Conservation (phyloP, 2,888 invertebrate genomes). For the Frankliniella fusca region DNA sequence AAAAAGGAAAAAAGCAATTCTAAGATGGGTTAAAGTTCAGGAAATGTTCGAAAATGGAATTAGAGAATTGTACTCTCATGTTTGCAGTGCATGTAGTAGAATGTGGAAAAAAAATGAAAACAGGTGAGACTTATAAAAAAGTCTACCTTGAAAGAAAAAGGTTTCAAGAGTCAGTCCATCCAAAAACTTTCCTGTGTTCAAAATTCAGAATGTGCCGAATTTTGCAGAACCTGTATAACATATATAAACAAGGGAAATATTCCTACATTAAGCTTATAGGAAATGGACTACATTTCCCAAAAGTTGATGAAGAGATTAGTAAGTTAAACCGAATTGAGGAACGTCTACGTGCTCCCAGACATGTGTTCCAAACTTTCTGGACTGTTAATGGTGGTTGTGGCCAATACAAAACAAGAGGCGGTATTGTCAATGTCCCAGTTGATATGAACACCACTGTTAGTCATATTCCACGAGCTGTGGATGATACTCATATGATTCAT, state of each 20-base stretch:
- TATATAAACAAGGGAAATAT: slow-evolving; percentile 33
- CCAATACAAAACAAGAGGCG: slow-evolving; percentile 37
- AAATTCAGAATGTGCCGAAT: slow-evolving; percentile 30
- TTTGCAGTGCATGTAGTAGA: no score
- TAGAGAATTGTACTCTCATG: no score
- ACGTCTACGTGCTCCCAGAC: slow-evolving; percentile 36
- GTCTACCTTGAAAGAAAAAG: neutral
- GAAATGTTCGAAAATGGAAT: no score
- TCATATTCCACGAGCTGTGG: slow-evolving; percentile 32
- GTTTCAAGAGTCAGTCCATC: no score
- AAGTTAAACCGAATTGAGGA: slow-evolving; percentile 35
- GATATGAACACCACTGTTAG: slow-evolving; percentile 36
- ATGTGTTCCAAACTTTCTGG: slow-evolving; percentile 37
- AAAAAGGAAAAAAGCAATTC: no score
- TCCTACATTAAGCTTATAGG: slow-evolving; percentile 34
- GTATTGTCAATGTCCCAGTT: slow-evolving; percentile 37
- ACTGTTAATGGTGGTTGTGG: slow-evolving; percentile 34
- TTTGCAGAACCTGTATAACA: slow-evolving; percentile 35
- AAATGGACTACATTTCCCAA: slow-evolving; percentile 36
- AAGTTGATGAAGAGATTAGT: slow-evolving; percentile 34
- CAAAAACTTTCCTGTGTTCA: no score
- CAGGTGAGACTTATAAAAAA: slow-evolving; percentile 34
- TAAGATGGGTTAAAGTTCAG: no score
- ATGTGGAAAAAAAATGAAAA: no score
- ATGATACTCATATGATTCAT: slow-evolving; percentile 36